Percentiles rank a stretch among this genome's conserved stretches.
These are phyloP conservation scores for Eulemur albifrons DNA, from an alignment of 2,797 vertebrate species.

Conservation along the genomic window DNA sequence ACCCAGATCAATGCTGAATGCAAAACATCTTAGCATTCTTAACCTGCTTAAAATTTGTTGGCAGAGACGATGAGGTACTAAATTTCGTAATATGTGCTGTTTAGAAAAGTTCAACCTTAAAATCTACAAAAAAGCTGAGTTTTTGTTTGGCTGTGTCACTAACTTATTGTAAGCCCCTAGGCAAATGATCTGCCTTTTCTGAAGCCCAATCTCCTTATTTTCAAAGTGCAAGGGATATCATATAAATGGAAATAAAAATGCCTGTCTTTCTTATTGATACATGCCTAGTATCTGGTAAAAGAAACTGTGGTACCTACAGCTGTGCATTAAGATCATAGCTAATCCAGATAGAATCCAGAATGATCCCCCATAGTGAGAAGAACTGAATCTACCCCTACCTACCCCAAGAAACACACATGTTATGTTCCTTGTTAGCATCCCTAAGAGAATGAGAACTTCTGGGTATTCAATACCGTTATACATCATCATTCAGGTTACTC, in stretches of 20 bases:
- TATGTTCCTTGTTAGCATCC: neutral
- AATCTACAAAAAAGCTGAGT: neutral
- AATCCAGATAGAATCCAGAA: neutral
- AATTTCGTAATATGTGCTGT: neutral
- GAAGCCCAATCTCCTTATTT: neutral
- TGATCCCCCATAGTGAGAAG: neutral
- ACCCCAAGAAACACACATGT: neutral
- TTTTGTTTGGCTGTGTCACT: neutral
- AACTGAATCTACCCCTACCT: neutral
- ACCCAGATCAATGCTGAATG: neutral
- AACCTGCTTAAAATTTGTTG: neutral
- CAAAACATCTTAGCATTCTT: neutral
- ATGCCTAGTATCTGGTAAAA: neutral
- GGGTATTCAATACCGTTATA: neutral
- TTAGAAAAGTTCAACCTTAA: neutral
- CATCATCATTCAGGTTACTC: neutral
- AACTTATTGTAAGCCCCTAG: neutral
- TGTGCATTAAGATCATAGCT: neutral
- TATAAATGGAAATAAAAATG: neutral
- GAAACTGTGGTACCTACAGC: rapidly evolving
- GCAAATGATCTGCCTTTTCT: neutral
- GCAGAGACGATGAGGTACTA: neutral
- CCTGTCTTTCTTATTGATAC: neutral
- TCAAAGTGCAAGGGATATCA: neutral
- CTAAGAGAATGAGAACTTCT: neutral